Base-by-base conservation (phyloP, 2,113 vertebrate genomes). In the Monarcha castaneiventris region DNA sequence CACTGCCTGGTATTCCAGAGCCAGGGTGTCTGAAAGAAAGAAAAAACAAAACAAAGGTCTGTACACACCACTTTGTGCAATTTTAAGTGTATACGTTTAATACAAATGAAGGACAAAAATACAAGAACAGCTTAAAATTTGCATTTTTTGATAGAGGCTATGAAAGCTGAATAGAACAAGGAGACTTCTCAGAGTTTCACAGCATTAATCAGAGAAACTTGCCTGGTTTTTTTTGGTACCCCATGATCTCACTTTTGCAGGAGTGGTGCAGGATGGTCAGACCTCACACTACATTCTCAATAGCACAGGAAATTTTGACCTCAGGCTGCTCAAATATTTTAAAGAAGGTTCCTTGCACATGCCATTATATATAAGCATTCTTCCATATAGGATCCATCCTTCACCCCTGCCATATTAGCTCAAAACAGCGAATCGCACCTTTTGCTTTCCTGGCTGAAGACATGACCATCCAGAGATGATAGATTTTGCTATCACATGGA, bases 1-100 rank as follows among this genome's bases (percentile, higher is more conserved):
- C 99, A 99, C 59, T 99, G 98, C 93, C 98, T 99, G 81, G 99
- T 99, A 97, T 99, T 98, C 99, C 99, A 99, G 61, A 99, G 96
- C 99, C 99, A 99, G 2, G 99, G 98, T 35, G 98, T 98, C 99
- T 99, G 85, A 89, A 93, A 95, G 19, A 37, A 75, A 74, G 32
- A 63, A 56, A 64, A 68, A 33, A 77, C 20, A 83, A 75, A 76
- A 59, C 68, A n/a, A 69, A 35, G 3, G 55, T 94, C 67, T 73
- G 51, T 77, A 80, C 16, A 80, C 21, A 86, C 10, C 39, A 63
- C 87, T 63, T 55, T 35, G 37, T 44, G 44, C 64, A 91, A 59
- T 13, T 2, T 37, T 46, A 89, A 68, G 10, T 20, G 29, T 46
- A 43, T 17, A 39, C 16, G 16, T 32, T 68, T 75, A 95, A 88